Conservation (phyloP, 2,797 vertebrate genomes). For the Mus caroli region DNA sequence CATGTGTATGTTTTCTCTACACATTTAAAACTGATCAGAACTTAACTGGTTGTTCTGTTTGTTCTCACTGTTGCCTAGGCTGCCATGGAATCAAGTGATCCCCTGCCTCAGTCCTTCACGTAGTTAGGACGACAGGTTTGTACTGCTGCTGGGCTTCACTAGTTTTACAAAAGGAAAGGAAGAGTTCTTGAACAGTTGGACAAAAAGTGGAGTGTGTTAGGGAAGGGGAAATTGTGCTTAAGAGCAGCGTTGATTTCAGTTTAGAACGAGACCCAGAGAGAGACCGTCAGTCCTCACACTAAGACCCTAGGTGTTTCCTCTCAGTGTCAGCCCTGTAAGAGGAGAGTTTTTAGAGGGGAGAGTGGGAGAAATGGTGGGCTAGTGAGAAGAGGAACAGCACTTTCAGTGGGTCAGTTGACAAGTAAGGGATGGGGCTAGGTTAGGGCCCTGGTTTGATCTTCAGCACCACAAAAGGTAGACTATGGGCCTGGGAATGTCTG, state of each 20-base stretch:
- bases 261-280: constrained; percentile 39
- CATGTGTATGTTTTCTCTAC: constrained; percentile 14
- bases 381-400: background rate
- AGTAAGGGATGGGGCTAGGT: background rate
- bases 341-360: constrained; percentile 29
- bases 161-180: constrained; percentile 55
- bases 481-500: background rate
- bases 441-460: background rate
- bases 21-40: constrained; percentile 44
- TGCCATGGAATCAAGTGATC: background rate
- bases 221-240: constrained; percentile 37
- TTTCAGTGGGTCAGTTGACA: constrained; percentile 3
- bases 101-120: background rate
- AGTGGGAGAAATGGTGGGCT: background rate
- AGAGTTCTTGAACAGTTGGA: constrained; percentile 49
- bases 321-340: background rate
- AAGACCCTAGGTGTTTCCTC: background rate
- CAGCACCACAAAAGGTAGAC: background rate
- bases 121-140: background rate
- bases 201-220: constrained; percentile 44
- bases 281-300: background rate
- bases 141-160: background rate
- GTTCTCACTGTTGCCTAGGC: background rate
- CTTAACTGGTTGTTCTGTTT: constrained; percentile 27
- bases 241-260: background rate